Conservation (phyloP, 1,140 invertebrate species). For the Drosophila ogumai region DNA sequence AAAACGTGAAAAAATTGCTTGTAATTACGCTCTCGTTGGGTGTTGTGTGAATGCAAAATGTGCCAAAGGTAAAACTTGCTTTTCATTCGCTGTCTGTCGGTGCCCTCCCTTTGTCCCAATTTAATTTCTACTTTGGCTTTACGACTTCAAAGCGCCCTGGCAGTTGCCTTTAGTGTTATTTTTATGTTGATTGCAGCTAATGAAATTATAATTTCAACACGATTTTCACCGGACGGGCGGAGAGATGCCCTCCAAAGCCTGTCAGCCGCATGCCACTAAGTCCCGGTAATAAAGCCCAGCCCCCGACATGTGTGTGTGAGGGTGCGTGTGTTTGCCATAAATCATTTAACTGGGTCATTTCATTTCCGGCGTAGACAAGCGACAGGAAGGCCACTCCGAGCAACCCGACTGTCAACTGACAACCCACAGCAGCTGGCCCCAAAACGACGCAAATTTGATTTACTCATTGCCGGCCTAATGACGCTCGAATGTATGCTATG, state of each 20-base stretch:
- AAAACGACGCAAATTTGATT: conserved; percentile 78
- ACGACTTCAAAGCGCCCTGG: conserved; percentile 74
- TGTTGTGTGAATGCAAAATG: conserved; percentile 64
- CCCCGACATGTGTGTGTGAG: conserved; percentile 12
- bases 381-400: conserved; percentile 63
- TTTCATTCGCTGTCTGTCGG: conserved; percentile 60
- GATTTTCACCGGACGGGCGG: conserved; percentile 15
- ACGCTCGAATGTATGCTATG: conserved; percentile 56
- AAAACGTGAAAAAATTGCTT: conserved; percentile 82
- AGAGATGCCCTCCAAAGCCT: conserved; percentile 1
- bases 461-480: conserved; percentile 72
- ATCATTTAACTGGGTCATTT: conserved; percentile 83
- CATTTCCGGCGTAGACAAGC: conserved; percentile 77
- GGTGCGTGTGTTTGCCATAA: conserved; percentile 52
- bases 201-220: conserved; percentile 81
- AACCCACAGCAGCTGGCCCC: conserved; percentile 48
- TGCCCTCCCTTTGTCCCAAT: conserved; percentile 34
- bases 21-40: conserved; percentile 72
- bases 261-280: conserved; percentile 56
- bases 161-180: conserved; percentile 78
- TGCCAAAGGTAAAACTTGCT: conserved; percentile 69
- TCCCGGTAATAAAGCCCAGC: conserved; percentile 37
- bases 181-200: conserved; percentile 82
- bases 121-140: conserved; percentile 78
- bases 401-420: conserved; percentile 64